Percentiles rank a stretch among this genome's conserved stretches.
phyloP scores from a whole-genome alignment of 2,888 invertebrate genomes.

The Hylaea fasciaria region DNA sequence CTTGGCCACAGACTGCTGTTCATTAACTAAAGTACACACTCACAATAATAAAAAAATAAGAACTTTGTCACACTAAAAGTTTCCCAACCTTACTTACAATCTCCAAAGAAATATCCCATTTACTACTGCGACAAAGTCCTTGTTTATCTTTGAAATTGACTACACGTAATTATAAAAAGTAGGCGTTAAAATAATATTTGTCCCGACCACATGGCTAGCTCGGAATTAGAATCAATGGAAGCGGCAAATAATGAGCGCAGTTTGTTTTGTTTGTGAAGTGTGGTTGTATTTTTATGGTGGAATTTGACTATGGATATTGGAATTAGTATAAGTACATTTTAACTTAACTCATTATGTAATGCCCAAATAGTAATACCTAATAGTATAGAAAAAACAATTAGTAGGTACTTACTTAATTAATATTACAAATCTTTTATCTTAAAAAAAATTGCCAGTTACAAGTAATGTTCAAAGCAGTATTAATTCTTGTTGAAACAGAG shows the following conservation, averaged over 20 bases:
- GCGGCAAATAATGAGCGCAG: conserved; percentile 44
- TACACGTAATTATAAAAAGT: conserved; percentile 66
- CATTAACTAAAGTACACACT: conserved; percentile 41
- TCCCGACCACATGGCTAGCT: conserved; percentile 62
- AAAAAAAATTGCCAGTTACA: too few species aligned
- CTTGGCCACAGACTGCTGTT: conserved; percentile 50
- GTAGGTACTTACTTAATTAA: too few species aligned
- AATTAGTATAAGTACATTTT: too few species aligned
- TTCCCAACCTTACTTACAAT: background rate
- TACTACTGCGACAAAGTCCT: conserved; percentile 17
- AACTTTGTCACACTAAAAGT: conserved; percentile 6
- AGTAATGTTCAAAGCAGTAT: too few species aligned
- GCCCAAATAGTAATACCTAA: too few species aligned
- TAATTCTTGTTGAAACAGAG: too few species aligned
- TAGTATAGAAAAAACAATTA: too few species aligned
- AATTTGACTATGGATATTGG: background rate
- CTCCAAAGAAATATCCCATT: conserved; percentile 9
- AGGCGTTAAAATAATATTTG: conserved; percentile 75
- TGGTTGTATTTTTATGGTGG: conserved; percentile 1
- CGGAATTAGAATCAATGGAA: conserved; percentile 53
- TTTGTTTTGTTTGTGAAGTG: conserved; percentile 23
- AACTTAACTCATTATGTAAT: too few species aligned
- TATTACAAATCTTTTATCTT: too few species aligned
- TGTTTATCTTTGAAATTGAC: conserved; percentile 13
- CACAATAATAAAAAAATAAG: conserved; percentile 5